Percentiles rank a stretch among this genome's conserved stretches.
These are phyloP conservation scores for Saccopteryx bilineata DNA, from an alignment of 2,113 vertebrate genomes.

Conservation along the genomic window DNA sequence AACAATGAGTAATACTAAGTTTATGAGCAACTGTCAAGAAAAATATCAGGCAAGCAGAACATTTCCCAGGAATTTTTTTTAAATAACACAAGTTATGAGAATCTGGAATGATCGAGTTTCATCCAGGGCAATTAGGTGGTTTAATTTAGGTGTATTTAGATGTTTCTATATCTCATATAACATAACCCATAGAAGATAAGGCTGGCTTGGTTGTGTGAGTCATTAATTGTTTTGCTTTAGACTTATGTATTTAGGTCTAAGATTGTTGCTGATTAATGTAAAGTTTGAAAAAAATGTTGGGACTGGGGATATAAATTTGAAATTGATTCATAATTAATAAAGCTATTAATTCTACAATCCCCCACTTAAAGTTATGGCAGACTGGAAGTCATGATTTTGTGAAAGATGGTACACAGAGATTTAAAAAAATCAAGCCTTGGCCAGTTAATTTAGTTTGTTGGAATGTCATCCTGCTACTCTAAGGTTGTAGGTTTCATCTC, in stretches of 20 bases:
- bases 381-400: background rate
- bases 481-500: no score
- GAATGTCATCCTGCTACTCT: no score
- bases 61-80: background rate
- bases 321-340: background rate
- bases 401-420: background rate
- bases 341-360: background rate
- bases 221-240: constrained; percentile 21
- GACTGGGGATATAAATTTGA: background rate
- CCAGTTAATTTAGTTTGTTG: no score
- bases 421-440: background rate
- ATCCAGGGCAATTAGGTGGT: background rate
- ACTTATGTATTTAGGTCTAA: background rate
- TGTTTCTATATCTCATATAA: background rate
- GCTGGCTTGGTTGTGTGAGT: background rate
- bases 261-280: background rate
- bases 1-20: background rate
- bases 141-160: background rate
- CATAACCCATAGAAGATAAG: background rate
- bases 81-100: background rate
- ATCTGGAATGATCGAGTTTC: background rate
- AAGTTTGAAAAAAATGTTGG: background rate
- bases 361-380: background rate
- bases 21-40: background rate
- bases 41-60: constrained; percentile 23